Base-by-base conservation (phyloP, 2,113 vertebrate genomes). In the Aldabrachelys gigantea region DNA sequence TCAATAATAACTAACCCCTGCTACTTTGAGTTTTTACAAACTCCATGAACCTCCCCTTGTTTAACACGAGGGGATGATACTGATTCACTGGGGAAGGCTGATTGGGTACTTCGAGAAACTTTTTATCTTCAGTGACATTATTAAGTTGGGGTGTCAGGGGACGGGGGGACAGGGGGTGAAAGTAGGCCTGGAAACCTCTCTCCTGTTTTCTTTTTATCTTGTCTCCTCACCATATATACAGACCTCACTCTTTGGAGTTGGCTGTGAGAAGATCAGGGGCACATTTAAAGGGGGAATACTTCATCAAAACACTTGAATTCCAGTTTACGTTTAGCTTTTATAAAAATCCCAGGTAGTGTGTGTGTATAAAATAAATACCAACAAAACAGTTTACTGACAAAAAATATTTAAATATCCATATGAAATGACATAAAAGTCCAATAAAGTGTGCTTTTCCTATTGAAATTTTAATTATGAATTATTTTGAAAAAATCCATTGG, bases 1-100 rank as follows among this genome's bases (percentile, higher is more conserved):
- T 94, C 57, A 83, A 82, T 91, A 52, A 83, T 82, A 97, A 96
- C 94, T 97, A 96, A 96, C 80, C 49, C 80, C 62, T 89, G 56
- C 14, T 82, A 44, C 72, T 89, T 89, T 93, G 79, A 22, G 8
- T 92, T 96, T 93, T 89, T 31, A 75, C 82, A 79, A 81, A 86
- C 44, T 83, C 49, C 57, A 0, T 79, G 92, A 94, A 92, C 93
- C 82, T 24, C n/a, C 90, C 89, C 92, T 50, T 93, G 50, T 53
- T 95, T 90, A 75, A 93, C 88, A 75, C 85, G 76, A 85, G 88
- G 85, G 50, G 1, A 1, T 24, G 1, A 82, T 93, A 87, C 38
- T 75, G 86, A n/a, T 59, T 92, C 89, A 54, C 72, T 81, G 93
- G 9, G 27, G 31, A 91, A 87, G 22, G 65, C 65, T 80, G 57